Percentiles rank a stretch among this genome's conserved stretches.
phyloP scores from a whole-genome alignment of 1,140 invertebrate genomes.

The Paraescarpia echinospica region DNA sequence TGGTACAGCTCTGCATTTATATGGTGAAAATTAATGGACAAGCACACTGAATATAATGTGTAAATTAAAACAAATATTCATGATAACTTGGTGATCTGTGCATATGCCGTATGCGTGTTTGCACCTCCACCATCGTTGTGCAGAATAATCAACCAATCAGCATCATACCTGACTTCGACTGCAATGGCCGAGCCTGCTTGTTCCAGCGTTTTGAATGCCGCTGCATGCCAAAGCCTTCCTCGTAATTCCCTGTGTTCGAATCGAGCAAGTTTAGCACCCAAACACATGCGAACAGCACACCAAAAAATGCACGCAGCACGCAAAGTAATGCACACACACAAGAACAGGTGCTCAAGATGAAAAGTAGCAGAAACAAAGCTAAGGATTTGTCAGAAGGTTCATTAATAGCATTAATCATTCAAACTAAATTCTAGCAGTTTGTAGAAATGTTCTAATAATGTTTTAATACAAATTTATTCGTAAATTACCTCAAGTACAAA shows the following conservation, averaged over 20 bases:
- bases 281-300: background rate
- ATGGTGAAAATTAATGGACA: background rate
- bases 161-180: constrained; percentile 4
- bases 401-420: background rate
- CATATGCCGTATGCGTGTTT: background rate
- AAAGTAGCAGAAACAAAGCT: background rate
- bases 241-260: constrained; percentile 29
- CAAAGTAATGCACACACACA: background rate
- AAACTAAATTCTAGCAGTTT: background rate
- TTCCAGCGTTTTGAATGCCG: constrained; percentile 29
- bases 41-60: background rate
- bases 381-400: background rate
- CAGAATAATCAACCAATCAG: constrained; percentile 1
- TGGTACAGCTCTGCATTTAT: background rate
- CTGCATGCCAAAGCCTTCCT: constrained; percentile 32
- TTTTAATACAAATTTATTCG: background rate
- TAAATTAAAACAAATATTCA: background rate
- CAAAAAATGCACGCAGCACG: background rate
- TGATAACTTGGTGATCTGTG: background rate
- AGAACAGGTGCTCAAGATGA: background rate
- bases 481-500: background rate
- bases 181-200: constrained; percentile 2
- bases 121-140: background rate
- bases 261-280: constrained; percentile 3
- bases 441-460: background rate